A percentile compares a stretch with the other conserved stretches of the same genome.
phyloP scores from a whole-genome alignment of 2,113 vertebrate species.

The Amblyopsis rosae region DNA sequence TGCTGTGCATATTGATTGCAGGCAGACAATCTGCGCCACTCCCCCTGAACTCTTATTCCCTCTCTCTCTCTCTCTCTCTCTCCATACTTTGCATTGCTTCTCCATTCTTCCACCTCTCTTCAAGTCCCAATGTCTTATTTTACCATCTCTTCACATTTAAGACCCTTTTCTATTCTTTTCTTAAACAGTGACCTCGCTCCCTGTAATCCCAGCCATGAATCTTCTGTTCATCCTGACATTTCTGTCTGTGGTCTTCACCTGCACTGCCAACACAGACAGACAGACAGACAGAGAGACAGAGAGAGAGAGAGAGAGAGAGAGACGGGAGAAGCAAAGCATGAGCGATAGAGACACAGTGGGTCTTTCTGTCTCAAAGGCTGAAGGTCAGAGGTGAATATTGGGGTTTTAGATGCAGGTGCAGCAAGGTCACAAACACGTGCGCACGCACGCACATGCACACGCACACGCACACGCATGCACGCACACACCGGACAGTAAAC shows the following conservation, averaged over 20 bases:
- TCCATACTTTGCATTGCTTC: not conserved
- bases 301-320: slow-evolving; percentile 15
- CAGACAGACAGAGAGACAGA: slow-evolving; percentile 6
- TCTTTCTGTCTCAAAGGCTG: slow-evolving; percentile 36
- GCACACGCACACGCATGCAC: not conserved
- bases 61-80: not conserved
- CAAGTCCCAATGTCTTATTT: not conserved
- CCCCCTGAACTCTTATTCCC: slow-evolving; percentile 5
- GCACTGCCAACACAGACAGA: slow-evolving; percentile 23
- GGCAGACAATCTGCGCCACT: slow-evolving; percentile 13
- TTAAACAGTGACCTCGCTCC: not conserved
- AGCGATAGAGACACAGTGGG: slow-evolving; percentile 16
- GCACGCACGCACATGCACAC: not conserved
- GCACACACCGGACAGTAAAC: not conserved
- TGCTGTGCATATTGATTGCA: slow-evolving; percentile 46
- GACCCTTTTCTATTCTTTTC: slow-evolving; percentile 24
- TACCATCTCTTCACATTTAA: slow-evolving; percentile 15
- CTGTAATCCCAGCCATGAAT: slow-evolving; percentile 17
- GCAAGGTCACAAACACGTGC: not conserved
- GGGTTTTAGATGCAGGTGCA: not conserved
- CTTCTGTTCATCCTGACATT: slow-evolving; percentile 12
- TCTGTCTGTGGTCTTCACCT: not conserved
- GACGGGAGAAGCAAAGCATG: slow-evolving; percentile 2
- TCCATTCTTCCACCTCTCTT: not conserved
- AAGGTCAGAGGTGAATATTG: slow-evolving; percentile 41